Evolutionary conservation across 1,140 invertebrate genomes (phyloP), one percentile per base, ranked within the genome.

Genomic region (Plutomurus gul): DNA sequence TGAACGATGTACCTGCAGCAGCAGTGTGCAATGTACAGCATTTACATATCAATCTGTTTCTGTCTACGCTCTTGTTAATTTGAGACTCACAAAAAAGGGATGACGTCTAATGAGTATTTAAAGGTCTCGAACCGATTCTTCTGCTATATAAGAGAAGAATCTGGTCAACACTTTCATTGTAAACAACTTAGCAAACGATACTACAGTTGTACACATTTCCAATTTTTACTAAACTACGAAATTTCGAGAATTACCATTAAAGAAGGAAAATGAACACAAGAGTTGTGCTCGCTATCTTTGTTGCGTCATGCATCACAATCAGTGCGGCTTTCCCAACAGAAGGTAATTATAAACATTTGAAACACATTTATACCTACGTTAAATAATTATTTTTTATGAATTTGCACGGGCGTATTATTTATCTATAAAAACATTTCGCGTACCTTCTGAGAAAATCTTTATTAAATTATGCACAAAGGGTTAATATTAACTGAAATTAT

Each of bases 91-190:
- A 27, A 65, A 49, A 60, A 22, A 33, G 22, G 16, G 51, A 65
- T 65, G 30, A 65, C 27, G 56, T 27, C 11, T 65, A 33, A 16
- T 49, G 13, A 65, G 56, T n/a, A 43, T 10, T 16, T 65, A 33
- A 65, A 16, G 13, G 46, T 18, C 16, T 27, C 56, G 11, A 65
- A 33, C 25, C 18, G 27, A 18, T 65, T 65, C 5, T n/a, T n/a
- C n/a, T n/a, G n/a, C n/a, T 16, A 65, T 65, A 65, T 65, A 65
- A 65, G 36, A 65, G 56, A 30, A 60, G 51, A 65, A n/a, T n/a
- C 56, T 65, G 30, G 16, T 0, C 30, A 65, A n/a, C 56, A 36
- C 30, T 65, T 65, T 65, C 16, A 65, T 60, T 60, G 16, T 16
- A 16, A 33, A 30, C 56, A 65, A 33, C 27, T 65, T 30, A 33